A percentile compares a stretch with the other conserved stretches of the same genome.
These are phyloP conservation scores for Belgica antarctica DNA, from an alignment of 2,888 invertebrate genomes.

Conservation along the genomic window DNA sequence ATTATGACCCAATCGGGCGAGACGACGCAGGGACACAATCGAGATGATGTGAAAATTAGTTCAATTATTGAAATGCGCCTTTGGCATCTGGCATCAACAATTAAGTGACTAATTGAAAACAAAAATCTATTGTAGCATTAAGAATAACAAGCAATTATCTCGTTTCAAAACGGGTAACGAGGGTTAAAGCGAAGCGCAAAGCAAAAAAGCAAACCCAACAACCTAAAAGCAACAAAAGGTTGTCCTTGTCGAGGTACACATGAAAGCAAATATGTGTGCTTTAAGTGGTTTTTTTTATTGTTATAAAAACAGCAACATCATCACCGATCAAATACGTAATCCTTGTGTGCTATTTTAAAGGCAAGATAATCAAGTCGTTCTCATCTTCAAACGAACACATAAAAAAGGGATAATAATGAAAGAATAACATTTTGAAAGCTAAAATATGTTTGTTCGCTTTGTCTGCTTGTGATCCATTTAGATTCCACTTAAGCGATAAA, in stretches of 20 bases:
- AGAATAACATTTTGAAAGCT: constrained; percentile 35
- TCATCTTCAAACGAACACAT: constrained; percentile 7
- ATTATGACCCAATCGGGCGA: constrained; percentile 2
- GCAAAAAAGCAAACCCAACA: constrained; percentile 13
- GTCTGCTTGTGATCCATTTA: constrained; percentile 43
- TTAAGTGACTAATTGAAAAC: constrained; percentile 39
- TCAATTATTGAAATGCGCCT: constrained; percentile 28
- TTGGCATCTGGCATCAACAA: constrained; percentile 31
- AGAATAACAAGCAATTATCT: constrained; percentile 42
- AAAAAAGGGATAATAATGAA: constrained; percentile 29
- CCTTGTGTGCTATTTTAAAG: constrained; percentile 23
- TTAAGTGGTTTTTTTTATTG: constrained; percentile 41
- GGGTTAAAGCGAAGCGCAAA: neutral
- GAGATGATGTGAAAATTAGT: constrained; percentile 36
- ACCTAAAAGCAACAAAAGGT: constrained; percentile 23
- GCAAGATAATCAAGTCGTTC: neutral
- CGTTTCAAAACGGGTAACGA: constrained; percentile 27
- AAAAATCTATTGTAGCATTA: neutral
- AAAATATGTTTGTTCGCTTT: constrained; percentile 42
- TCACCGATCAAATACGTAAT: constrained; percentile 30
- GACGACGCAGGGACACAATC: constrained; percentile 23
- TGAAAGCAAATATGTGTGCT: neutral
- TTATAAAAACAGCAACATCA: constrained; percentile 39
- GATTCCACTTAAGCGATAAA: constrained; percentile 26
- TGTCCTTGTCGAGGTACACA: constrained; percentile 33